Evolutionary conservation across 2,888 invertebrate genomes (phyloP).

Genomic region (Diogma glabrata): DNA sequence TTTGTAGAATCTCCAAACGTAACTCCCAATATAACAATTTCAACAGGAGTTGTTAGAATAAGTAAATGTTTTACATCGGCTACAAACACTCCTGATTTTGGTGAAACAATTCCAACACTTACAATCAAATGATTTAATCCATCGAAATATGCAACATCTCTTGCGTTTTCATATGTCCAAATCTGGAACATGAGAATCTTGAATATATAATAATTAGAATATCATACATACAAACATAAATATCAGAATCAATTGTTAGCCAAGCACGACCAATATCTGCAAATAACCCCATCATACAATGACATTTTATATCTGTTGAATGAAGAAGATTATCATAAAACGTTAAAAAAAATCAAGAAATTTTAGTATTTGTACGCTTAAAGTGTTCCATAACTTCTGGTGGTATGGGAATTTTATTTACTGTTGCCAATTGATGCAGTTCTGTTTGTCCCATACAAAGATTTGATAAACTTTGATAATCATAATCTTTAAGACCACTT

Average conservation of each 20-base stretch:
- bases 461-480: conserved; percentile 73
- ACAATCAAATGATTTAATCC: conserved; percentile 89
- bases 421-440: conserved; percentile 65
- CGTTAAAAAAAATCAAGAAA: background rate
- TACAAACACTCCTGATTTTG: conserved; percentile 81
- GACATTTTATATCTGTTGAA: conserved; percentile 77
- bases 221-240: conserved; percentile 67
- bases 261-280: conserved; percentile 93
- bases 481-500: conserved; percentile 82
- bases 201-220: too few species aligned
- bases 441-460: conserved; percentile 54
- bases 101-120: conserved; percentile 81
- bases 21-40: conserved; percentile 54
- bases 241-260: conserved; percentile 94
- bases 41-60: conserved; percentile 86
- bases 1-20: conserved; percentile 31
- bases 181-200: too few species aligned
- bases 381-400: conserved; percentile 92
- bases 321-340: conserved; percentile 12
- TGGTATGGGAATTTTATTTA: conserved; percentile 80
- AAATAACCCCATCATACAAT: conserved; percentile 95
- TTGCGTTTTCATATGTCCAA: conserved; percentile 94
- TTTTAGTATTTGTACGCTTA: conserved; percentile 69
- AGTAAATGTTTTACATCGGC: conserved; percentile 82
- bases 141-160: conserved; percentile 94